Evolutionary conservation across 2,113 vertebrate species (phyloP).

Genomic region (Toxotes jaculatrix): DNA sequence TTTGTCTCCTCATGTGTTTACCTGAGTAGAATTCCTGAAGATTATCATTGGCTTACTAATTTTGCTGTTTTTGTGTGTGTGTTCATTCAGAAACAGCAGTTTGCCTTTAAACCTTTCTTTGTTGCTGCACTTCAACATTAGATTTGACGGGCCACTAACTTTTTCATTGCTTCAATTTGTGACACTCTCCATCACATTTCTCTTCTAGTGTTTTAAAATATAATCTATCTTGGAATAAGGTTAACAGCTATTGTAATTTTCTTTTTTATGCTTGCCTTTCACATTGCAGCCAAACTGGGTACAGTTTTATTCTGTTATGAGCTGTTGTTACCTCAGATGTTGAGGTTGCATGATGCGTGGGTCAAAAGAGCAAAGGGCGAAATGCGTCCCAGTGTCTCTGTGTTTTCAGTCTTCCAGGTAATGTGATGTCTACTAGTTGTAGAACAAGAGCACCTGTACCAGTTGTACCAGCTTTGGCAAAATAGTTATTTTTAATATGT

Average conservation of each 20-base stretch:
- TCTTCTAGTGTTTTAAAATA: neutral
- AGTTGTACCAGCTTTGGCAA: neutral
- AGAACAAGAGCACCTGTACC: slow-evolving; percentile 47
- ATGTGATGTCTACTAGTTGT: slow-evolving; percentile 57
- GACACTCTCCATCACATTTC: neutral
- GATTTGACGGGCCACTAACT: neutral
- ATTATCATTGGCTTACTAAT: too few relatives aligned
- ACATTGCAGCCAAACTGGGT: slow-evolving; percentile 3
- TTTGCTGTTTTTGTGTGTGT: neutral
- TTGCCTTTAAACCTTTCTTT: neutral
- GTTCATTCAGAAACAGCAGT: neutral
- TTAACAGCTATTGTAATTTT: neutral
- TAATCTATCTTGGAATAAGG: neutral
- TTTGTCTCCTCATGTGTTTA: neutral
- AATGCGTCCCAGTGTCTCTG: slow-evolving; percentile 73
- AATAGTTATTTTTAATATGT: neutral
- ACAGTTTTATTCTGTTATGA: slow-evolving; percentile 21
- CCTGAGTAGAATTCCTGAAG: neutral
- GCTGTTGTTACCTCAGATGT: neutral
- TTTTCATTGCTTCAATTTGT: neutral
- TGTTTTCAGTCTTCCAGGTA: slow-evolving; percentile 36
- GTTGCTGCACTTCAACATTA: neutral
- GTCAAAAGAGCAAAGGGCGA: slow-evolving; percentile 61
- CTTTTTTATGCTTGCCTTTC: neutral
- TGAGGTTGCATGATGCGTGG: slow-evolving; percentile 32